These are phyloP conservation scores for Rhopalosiphum maidis DNA, from an alignment of 1,140 invertebrate genomes.

Conservation along the genomic window DNA sequence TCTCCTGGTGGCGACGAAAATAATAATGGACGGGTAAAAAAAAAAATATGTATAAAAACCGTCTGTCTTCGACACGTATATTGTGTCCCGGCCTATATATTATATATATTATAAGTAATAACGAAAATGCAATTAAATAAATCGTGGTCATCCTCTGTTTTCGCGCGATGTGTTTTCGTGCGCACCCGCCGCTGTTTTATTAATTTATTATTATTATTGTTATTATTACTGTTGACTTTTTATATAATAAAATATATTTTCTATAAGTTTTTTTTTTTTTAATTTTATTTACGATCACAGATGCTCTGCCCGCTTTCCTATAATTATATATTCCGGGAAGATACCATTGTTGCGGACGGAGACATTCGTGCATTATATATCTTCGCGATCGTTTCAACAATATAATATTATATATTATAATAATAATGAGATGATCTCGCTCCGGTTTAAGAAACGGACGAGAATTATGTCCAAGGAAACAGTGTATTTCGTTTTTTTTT, in stretches of 20 bases:
- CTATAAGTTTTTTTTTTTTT: background rate
- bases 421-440: conserved; percentile 19
- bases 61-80: background rate
- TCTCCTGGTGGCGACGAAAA: background rate
- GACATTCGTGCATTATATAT: background rate
- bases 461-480: background rate
- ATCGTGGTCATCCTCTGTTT: background rate
- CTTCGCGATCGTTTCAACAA: background rate
- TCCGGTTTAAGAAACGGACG: background rate
- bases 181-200: background rate
- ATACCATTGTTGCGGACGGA: background rate
- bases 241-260: background rate
- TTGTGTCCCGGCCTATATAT: background rate
- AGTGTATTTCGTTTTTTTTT: background rate
- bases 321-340: background rate
- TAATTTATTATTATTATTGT: background rate
- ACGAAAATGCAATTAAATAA: conserved; percentile 44
- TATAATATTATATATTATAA: background rate
- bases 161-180: background rate
- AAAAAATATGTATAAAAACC: background rate
- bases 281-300: background rate
- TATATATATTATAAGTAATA: background rate
- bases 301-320: background rate
- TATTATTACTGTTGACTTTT: background rate
- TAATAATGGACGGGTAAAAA: conserved; percentile 3